Percentiles rank a stretch among this genome's conserved stretches.
Evolutionary conservation across 2,888 invertebrate genomes (phyloP).

Genomic region (Amphipoea oculea): DNA sequence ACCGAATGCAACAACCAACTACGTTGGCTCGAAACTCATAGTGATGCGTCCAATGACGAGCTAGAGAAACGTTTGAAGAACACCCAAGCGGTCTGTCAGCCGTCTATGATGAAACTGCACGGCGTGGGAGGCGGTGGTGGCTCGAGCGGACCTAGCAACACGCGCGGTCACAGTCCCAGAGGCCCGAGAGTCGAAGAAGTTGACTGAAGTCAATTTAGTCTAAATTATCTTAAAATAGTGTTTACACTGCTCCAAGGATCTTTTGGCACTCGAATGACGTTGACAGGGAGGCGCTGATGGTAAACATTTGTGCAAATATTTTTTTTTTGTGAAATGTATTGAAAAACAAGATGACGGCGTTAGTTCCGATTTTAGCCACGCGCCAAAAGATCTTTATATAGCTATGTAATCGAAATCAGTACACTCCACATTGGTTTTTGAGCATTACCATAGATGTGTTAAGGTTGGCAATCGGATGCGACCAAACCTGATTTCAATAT

Average conservation of each 20-base stretch:
- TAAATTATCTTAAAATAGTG: not conserved
- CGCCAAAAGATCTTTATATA: not conserved
- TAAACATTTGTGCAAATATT: constrained; percentile 12
- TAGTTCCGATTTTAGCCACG: not conserved
- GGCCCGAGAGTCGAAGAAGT: constrained; percentile 88
- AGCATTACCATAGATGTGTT: not conserved
- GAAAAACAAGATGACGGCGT: not conserved
- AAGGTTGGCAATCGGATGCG: not conserved
- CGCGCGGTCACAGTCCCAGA: constrained; percentile 73
- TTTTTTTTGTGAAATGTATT: not conserved
- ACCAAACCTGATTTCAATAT: not conserved
- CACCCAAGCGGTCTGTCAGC: constrained; percentile 93
- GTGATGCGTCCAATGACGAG: constrained; percentile 94
- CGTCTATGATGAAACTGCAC: constrained; percentile 96
- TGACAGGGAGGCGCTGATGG: not conserved
- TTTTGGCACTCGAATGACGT: not conserved
- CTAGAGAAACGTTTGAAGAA: constrained; percentile 94
- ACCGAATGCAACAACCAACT: constrained; percentile 93
- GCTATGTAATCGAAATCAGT: not conserved
- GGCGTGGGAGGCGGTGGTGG: constrained; percentile 86
- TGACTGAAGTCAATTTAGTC: not conserved
- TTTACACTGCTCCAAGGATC: not conserved
- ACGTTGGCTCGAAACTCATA: constrained; percentile 95
- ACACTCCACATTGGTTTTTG: not conserved
- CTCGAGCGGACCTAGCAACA: constrained; percentile 40